phyloP scores from a whole-genome alignment of 2,888 invertebrate species.

The Incurvaria masculella region DNA sequence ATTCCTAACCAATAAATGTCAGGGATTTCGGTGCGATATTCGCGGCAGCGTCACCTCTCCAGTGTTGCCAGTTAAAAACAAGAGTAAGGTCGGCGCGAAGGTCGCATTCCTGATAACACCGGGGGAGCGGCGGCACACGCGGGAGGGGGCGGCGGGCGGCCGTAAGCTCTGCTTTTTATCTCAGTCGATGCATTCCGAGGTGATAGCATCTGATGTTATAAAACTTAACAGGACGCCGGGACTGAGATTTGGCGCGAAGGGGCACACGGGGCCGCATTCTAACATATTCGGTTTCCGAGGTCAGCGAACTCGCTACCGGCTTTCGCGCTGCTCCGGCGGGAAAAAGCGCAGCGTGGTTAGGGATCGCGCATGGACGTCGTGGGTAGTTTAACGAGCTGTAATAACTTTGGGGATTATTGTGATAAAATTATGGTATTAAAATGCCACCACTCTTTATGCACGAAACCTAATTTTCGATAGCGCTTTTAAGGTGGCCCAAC shows the following conservation, averaged over 20 bases:
- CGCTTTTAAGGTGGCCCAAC: no score
- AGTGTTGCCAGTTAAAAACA: slow-evolving; percentile 33
- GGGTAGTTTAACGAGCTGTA: no score
- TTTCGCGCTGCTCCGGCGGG: no score
- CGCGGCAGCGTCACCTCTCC: slow-evolving; percentile 20
- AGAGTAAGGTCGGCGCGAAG: slow-evolving; percentile 37
- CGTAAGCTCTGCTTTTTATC: slow-evolving; percentile 24
- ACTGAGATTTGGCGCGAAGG: not conserved
- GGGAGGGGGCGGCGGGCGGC: slow-evolving; percentile 11
- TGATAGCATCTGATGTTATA: no score
- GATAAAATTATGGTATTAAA: no score
- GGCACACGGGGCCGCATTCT: not conserved
- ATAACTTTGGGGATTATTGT: no score
- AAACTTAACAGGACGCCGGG: slow-evolving; percentile 14
- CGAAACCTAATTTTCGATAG: no score
- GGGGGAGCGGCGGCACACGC: slow-evolving; percentile 10
- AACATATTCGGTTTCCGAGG: not conserved
- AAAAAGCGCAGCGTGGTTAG: no score
- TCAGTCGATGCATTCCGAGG: slow-evolving; percentile 25
- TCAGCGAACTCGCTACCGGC: no score
- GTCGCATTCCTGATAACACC: slow-evolving; percentile 43
- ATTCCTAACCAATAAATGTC: slow-evolving; percentile 26
- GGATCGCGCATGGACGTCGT: no score
- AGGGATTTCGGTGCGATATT: slow-evolving; percentile 24
- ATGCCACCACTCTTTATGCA: no score